phyloP scores from a whole-genome alignment of 2,797 vertebrate species.

The Enteromius viviparus region DNA sequence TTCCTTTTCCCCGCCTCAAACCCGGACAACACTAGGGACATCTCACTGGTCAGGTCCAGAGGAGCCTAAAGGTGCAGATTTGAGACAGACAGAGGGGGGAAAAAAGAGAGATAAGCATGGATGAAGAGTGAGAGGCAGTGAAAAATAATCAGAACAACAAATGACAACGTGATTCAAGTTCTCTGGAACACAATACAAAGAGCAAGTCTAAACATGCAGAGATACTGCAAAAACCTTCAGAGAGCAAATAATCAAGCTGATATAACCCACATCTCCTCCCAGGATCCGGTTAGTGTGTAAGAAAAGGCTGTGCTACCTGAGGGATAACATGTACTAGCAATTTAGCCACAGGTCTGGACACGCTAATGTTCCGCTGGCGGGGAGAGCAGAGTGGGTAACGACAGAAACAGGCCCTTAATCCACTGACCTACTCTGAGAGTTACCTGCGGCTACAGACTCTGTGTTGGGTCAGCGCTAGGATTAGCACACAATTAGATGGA shows the following conservation, averaged over 20 bases:
- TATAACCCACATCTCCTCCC: neutral
- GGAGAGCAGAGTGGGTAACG: constrained; percentile 52
- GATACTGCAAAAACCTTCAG: neutral
- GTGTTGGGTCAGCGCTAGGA: constrained; percentile 76
- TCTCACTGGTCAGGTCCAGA: constrained; percentile 89
- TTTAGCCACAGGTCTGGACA: neutral
- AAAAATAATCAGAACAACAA: constrained; percentile 8
- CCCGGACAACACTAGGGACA: constrained; percentile 88
- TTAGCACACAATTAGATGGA: constrained; percentile 73
- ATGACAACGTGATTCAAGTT: neutral
- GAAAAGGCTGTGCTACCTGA: neutral
- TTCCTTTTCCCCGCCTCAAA: constrained; percentile 96
- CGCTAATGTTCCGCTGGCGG: neutral
- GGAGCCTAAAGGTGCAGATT: constrained; percentile 73
- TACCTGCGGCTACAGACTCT: constrained; percentile 75
- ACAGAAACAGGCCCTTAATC: constrained; percentile 75
- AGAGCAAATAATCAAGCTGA: constrained; percentile 11
- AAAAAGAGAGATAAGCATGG: neutral
- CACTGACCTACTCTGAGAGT: constrained; percentile 80
- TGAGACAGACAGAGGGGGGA: neutral
- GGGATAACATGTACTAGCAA: constrained; percentile 7
- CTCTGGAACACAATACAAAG: neutral
- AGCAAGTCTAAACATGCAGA: constrained; percentile 9
- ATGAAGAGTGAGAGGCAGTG: neutral
- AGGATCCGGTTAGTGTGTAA: neutral